phyloP scores from a whole-genome alignment of 2,797 vertebrate species.

The Urocyon cinereoargenteus region DNA sequence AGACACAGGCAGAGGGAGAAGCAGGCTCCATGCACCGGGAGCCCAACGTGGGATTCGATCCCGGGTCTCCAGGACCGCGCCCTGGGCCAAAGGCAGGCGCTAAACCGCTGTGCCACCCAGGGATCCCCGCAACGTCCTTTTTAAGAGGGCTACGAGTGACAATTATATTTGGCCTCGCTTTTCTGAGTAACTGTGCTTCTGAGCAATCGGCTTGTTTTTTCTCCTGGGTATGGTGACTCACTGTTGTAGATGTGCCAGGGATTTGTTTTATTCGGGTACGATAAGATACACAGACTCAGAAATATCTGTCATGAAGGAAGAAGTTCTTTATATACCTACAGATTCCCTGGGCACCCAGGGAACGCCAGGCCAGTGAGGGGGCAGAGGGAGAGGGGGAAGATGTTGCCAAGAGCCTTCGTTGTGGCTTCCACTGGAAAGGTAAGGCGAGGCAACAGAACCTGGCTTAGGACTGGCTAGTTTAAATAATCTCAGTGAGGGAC shows the following conservation, averaged over 20 bases:
- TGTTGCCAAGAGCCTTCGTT: accelerated
- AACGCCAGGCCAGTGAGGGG: neutral
- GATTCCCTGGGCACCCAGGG: neutral
- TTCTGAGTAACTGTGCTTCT: neutral
- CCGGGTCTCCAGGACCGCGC: too few species aligned
- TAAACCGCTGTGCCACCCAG: too few species aligned
- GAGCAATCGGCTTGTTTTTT: neutral
- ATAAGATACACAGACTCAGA: neutral
- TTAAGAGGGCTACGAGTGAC: neutral
- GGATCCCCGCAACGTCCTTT: neutral
- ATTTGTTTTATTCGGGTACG: neutral
- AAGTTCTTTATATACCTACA: neutral
- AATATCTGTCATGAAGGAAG: neutral
- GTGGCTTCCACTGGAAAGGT: neutral
- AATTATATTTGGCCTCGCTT: neutral
- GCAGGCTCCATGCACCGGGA: too few species aligned
- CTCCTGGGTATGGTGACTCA: neutral
- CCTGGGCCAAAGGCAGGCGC: too few species aligned
- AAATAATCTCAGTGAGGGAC: neutral
- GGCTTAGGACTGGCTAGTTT: neutral
- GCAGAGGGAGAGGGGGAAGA: accelerated
- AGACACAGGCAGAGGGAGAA: too few species aligned
- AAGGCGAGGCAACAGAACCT: too few species aligned
- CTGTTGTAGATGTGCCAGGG: neutral
- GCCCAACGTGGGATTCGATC: too few species aligned